Evolutionary conservation across 2,888 invertebrate species (phyloP), one percentile per base, ranked within the genome.

Genomic region (Myathropa florea): DNA sequence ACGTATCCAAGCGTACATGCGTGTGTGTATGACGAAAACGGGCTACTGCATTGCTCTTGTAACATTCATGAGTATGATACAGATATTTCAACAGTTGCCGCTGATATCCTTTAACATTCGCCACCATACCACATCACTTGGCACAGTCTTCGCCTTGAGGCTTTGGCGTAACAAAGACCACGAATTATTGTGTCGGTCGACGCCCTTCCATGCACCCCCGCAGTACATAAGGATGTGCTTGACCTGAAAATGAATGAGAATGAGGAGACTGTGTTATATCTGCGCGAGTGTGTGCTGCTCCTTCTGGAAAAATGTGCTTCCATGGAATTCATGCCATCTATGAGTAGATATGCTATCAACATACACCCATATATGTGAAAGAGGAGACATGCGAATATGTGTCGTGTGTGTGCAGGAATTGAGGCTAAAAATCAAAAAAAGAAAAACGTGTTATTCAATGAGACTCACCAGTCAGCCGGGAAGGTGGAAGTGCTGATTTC

Each of bases 191-290:
- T 68, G 77, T 72, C 78, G 82, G 68, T 78, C 81, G 77, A 55
- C 60, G 60, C n/a, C 46, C 67, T 57, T 59, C 60, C 46, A 55
- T 30, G 39, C 12, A 60, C 23, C 64, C 61, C 18, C 28, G 30
- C 21, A 18, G 26, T 21, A 23, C 23, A n/a, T 23, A 65, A 39
- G 46, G 39, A 65, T 65, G 39, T 46, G 28, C 86, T 86, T 86
- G 86, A 86, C 83, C 86, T 78, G 67, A 86, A 86, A 86, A 83
- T 78, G 78, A 83, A 86, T 83, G 83, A 72, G 67, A 64, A 76
- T 71, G 30, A 73, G 73, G 70, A 68, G 73, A 68, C 71, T 82
- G 64, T 78, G 39, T 30, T 80, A 24, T 21, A 21, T 18, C 39
- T 64, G 55, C 23, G 57, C 24, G 57, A 57, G 57, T 14, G 24